Percentiles rank a stretch among this genome's conserved stretches.
Evolutionary conservation across 2,888 invertebrate genomes (phyloP).

Genomic region (Scaptodrosophila latifasciaeformis): DNA sequence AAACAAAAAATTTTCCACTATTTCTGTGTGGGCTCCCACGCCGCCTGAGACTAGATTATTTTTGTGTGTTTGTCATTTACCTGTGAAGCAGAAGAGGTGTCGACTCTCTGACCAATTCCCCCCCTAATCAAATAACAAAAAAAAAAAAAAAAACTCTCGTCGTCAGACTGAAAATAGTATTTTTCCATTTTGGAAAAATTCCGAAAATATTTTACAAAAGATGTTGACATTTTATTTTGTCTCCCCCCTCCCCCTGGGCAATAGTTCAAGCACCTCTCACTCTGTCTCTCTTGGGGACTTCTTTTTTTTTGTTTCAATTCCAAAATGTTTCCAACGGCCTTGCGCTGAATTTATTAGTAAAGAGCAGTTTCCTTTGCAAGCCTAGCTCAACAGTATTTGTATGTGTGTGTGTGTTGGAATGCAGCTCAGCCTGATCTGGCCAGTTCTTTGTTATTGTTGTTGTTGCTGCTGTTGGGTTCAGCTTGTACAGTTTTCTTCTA

Average conservation of each 20-base stretch:
- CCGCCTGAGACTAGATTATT: no score
- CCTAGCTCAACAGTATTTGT: background rate
- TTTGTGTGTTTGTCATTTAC: no score
- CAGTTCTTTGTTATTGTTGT: background rate
- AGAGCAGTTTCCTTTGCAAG: constrained; percentile 19
- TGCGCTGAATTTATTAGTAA: constrained; percentile 57
- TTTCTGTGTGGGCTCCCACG: no score
- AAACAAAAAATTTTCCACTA: no score
- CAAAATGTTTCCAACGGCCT: constrained; percentile 52
- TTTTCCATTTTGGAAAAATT: no score
- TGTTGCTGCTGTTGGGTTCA: background rate
- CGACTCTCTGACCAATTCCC: no score
- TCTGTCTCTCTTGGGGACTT: constrained; percentile 27
- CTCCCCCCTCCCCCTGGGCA: background rate
- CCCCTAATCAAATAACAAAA: no score
- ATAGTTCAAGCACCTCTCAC: constrained; percentile 44
- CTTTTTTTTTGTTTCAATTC: constrained; percentile 41
- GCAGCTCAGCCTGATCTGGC: constrained; percentile 30
- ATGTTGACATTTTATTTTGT: constrained; percentile 9
- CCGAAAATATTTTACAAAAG: constrained; percentile 8
- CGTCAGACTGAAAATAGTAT: no score
- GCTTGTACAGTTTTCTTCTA: no score
- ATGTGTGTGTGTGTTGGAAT: constrained; percentile 31
- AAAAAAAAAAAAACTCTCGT: no score
- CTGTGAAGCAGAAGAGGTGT: no score